These are phyloP conservation scores for Podabrus alpinus DNA, from an alignment of 2,888 invertebrate genomes.

Conservation along the genomic window DNA sequence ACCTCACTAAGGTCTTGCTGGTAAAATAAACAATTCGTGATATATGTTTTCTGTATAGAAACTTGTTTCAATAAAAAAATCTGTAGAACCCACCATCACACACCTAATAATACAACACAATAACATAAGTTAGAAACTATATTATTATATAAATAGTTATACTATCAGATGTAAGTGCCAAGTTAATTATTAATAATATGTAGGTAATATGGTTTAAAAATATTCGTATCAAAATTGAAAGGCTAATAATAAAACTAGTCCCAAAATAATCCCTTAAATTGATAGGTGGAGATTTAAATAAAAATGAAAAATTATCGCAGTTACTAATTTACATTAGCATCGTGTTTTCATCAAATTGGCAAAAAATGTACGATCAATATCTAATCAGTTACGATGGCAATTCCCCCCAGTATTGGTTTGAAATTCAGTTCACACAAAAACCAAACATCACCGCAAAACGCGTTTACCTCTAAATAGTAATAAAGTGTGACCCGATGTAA, in stretches of 20 bases:
- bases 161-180: not conserved
- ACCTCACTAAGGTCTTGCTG: slow-evolving; percentile 15
- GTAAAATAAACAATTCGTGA: slow-evolving; percentile 30
- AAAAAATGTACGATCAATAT: not conserved
- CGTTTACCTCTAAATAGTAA: slow-evolving; percentile 36
- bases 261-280: not conserved
- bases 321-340: not conserved
- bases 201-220: not conserved
- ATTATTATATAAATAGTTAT: not conserved
- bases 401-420: slow-evolving; percentile 24
- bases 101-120: not conserved
- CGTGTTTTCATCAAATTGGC: not conserved
- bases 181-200: not conserved
- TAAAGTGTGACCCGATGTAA: slow-evolving; percentile 39
- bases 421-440: slow-evolving; percentile 40
- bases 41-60: slow-evolving; percentile 24
- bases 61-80: slow-evolving; percentile 12
- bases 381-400: not conserved
- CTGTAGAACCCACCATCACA: not conserved
- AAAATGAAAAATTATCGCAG: not conserved
- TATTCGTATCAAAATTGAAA: not conserved
- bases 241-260: not conserved
- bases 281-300: not conserved
- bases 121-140: not conserved
- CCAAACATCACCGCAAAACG: slow-evolving; percentile 38